Conservation (phyloP, 2,113 vertebrate genomes). For the Poeciliopsis turrubarensis region DNA sequence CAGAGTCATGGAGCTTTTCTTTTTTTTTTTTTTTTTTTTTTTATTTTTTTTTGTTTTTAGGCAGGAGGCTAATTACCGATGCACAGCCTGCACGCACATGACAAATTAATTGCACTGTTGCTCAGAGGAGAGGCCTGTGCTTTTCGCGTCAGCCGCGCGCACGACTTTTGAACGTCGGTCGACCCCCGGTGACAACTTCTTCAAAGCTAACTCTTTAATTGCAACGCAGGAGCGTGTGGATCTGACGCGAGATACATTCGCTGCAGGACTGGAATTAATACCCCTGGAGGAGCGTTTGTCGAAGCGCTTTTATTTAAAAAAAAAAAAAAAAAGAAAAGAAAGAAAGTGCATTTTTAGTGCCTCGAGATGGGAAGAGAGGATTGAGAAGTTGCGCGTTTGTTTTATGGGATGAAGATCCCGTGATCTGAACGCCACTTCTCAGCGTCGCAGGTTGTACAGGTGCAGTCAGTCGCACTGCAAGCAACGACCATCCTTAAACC, state of each 20-base stretch:
- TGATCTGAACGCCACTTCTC: not conserved
- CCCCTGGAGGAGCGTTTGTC: too few relatives aligned
- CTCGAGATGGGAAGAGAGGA: not conserved
- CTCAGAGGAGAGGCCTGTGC: slow-evolving; percentile 33
- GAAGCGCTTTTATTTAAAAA: too few relatives aligned
- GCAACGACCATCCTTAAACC: not conserved
- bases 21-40: not conserved
- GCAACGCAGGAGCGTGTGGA: slow-evolving; percentile 33
- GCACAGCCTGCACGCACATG: slow-evolving; percentile 18
- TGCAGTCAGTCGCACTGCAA: not conserved
- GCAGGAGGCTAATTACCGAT: slow-evolving; percentile 45
- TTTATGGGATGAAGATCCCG: not conserved
- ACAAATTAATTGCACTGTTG: slow-evolving; percentile 63
- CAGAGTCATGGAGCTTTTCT: not conserved
- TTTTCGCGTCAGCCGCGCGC: slow-evolving; percentile 37
- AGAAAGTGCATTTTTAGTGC: not conserved
- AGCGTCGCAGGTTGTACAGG: not conserved
- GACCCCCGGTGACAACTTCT: slow-evolving; percentile 39
- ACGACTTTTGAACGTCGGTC: slow-evolving; percentile 48
- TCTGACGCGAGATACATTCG: slow-evolving; percentile 41
- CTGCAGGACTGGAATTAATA: not conserved
- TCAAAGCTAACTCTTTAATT: slow-evolving; percentile 31
- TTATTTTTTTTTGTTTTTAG: slow-evolving; percentile 1
- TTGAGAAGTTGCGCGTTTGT: not conserved
- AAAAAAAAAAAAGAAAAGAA: too few relatives aligned